These are phyloP conservation scores for Leiothrix lutea DNA, from an alignment of 2,113 vertebrate species.

Conservation along the genomic window DNA sequence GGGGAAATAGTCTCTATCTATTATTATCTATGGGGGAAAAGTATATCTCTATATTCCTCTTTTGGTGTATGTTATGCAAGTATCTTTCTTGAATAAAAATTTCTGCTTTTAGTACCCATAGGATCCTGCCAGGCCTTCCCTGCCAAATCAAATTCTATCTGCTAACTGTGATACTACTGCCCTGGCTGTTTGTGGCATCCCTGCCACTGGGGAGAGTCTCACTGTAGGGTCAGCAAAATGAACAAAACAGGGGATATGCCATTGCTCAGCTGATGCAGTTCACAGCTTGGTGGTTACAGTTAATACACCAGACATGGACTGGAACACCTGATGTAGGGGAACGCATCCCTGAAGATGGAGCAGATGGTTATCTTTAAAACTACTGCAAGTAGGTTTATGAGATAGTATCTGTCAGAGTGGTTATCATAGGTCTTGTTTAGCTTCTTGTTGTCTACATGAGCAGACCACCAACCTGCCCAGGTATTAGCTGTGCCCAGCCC, in stretches of 20 bases:
- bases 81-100: neutral
- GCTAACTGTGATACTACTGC: neutral
- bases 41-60: neutral
- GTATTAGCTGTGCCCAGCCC: neutral
- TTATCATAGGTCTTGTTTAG: neutral
- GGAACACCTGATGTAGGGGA: neutral
- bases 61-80: slow-evolving; percentile 1
- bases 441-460: neutral
- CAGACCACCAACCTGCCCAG: neutral
- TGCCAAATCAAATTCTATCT: neutral
- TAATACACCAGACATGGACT: neutral
- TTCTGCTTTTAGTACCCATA: neutral
- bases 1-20: no score
- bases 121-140: neutral
- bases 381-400: neutral
- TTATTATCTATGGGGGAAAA: neutral
- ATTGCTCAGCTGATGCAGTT: neutral
- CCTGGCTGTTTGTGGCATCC: neutral
- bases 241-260: neutral
- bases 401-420: neutral
- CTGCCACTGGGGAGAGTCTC: neutral
- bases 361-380: neutral
- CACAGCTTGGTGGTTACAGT: neutral
- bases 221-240: neutral
- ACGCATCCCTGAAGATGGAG: neutral